Percentiles rank a stretch among this genome's conserved stretches.
phyloP scores from a whole-genome alignment of 2,797 vertebrate genomes.

The Hipposideros larvatus region DNA sequence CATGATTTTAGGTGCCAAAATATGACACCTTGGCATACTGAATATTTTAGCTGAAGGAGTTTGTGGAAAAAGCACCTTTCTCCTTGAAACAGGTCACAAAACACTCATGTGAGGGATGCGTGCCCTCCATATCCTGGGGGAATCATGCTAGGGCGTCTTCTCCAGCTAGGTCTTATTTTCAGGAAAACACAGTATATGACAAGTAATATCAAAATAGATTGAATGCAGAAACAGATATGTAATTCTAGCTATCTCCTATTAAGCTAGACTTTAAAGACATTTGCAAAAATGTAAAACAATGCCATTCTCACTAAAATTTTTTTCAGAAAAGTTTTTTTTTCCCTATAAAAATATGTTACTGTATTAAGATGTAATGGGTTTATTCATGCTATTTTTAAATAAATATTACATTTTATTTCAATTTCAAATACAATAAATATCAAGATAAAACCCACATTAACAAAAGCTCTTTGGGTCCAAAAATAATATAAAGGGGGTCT shows the following conservation, averaged over 20 bases:
- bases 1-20: no score
- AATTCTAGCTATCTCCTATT: not conserved
- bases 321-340: conserved; percentile 4
- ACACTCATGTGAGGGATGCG: no score
- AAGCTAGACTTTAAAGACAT: conserved; percentile 47
- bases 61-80: no score
- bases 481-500: not conserved
- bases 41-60: no score
- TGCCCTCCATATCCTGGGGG: no score
- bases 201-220: not conserved
- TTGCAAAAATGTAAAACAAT: conserved; percentile 50
- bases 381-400: not conserved
- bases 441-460: conserved; percentile 32
- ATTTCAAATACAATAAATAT: conserved; percentile 54
- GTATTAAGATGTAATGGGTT: not conserved
- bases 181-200: not conserved
- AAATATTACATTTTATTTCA: conserved; percentile 48
- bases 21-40: no score
- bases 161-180: no score
- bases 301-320: not conserved
- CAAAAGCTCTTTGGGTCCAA: conserved; percentile 32
- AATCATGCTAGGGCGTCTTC: no score
- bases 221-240: not conserved
- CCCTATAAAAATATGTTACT: not conserved
- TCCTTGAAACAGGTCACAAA: no score